Percentiles rank a stretch among this genome's conserved stretches.
These are phyloP conservation scores for Epiblema foenella DNA, from an alignment of 2,888 invertebrate genomes.

Conservation along the genomic window DNA sequence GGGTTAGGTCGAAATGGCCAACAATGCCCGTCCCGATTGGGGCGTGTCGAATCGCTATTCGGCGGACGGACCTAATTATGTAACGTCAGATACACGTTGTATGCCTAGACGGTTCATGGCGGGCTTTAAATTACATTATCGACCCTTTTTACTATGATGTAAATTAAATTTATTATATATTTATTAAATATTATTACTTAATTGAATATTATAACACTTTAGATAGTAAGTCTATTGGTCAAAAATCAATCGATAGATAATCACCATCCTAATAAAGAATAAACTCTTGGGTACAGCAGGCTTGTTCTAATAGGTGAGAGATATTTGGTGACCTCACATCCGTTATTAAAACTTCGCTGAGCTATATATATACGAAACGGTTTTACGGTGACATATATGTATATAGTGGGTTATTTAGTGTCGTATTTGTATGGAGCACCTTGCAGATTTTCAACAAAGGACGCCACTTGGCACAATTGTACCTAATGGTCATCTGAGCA, in stretches of 20 bases:
- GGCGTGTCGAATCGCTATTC: conserved; percentile 31
- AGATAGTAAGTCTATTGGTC: background rate
- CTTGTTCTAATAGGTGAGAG: too few relatives aligned
- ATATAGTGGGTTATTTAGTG: too few relatives aligned
- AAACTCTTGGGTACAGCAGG: too few relatives aligned
- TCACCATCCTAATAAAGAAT: too few relatives aligned
- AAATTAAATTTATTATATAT: background rate
- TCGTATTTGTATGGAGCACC: too few relatives aligned
- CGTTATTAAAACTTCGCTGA: too few relatives aligned
- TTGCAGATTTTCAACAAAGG: too few relatives aligned
- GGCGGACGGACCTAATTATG: conserved; percentile 30
- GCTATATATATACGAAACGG: too few relatives aligned
- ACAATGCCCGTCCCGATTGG: conserved; percentile 21
- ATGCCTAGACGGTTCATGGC: background rate
- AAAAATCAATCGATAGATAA: background rate
- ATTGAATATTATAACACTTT: background rate
- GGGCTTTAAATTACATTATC: background rate
- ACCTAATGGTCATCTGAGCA: too few relatives aligned
- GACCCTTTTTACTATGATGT: background rate
- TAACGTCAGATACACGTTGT: conserved; percentile 5
- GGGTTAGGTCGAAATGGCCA: conserved; percentile 30
- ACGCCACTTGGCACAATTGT: too few relatives aligned
- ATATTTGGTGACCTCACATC: too few relatives aligned
- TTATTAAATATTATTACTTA: background rate
- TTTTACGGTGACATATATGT: too few relatives aligned